phyloP scores from a whole-genome alignment of 1,140 invertebrate genomes.

The Drosophila hydei region DNA sequence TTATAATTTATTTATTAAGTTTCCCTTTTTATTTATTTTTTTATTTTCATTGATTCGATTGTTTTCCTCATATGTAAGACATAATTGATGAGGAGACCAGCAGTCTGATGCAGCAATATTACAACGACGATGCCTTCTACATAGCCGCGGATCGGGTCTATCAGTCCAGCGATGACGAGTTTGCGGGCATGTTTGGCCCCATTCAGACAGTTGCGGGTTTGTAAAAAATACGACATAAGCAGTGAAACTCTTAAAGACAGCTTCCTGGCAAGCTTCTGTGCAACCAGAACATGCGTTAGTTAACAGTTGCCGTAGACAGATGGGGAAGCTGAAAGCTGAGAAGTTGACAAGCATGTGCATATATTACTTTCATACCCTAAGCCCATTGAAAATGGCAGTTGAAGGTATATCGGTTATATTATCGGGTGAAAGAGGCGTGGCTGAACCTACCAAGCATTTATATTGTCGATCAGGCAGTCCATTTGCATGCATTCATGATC shows the following conservation, averaged over 20 bases:
- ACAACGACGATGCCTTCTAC: slow-evolving; percentile 80
- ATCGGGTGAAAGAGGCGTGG: no score
- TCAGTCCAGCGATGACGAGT: slow-evolving; percentile 79
- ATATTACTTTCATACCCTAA: slow-evolving; percentile 54
- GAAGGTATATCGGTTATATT: no score
- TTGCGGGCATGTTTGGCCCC: slow-evolving; percentile 81
- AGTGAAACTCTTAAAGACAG: slow-evolving; percentile 21
- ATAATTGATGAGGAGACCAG: slow-evolving; percentile 75
- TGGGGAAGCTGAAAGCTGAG: slow-evolving; percentile 27
- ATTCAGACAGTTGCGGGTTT: slow-evolving; percentile 81
- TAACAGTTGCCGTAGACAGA: slow-evolving; percentile 17
- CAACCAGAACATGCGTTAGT: slow-evolving; percentile 32
- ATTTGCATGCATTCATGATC: no score
- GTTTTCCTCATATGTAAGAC: slow-evolving; percentile 37
- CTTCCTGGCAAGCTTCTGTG: slow-evolving; percentile 35
- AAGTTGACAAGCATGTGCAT: slow-evolving; percentile 54
- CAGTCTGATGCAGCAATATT: slow-evolving; percentile 77
- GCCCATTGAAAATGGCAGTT: no score
- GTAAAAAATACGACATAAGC: slow-evolving; percentile 40
- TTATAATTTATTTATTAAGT: slow-evolving; percentile 10
- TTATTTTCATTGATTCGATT: slow-evolving; percentile 21
- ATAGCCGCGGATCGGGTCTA: slow-evolving; percentile 81
- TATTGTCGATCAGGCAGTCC: no score
- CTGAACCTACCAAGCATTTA: no score
- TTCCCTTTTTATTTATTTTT: slow-evolving; percentile 18